Conservation (phyloP, 1,140 invertebrate species). For the Eumeta japonica region DNA sequence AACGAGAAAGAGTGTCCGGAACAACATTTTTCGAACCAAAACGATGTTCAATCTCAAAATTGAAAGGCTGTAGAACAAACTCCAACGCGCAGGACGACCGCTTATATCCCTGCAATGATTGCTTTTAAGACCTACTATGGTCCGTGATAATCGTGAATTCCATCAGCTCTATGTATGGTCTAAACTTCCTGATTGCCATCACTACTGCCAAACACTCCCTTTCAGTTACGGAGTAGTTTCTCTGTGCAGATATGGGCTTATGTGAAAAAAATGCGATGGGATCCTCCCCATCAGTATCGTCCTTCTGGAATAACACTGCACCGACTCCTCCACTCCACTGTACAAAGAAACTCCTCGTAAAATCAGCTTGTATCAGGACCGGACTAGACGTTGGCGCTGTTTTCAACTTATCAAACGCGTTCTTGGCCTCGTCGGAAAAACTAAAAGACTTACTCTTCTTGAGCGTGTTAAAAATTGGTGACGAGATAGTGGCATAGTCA, state of each 20-base stretch:
- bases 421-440: no score
- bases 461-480: no score
- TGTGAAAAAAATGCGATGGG: background rate
- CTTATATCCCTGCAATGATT: no score
- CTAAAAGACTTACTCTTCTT: no score
- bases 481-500: no score
- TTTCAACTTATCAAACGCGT: background rate
- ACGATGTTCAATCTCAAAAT: no score
- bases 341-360: background rate
- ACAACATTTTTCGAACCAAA: no score
- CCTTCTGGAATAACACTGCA: background rate
- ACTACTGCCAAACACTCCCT: background rate
- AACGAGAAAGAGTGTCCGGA: no score
- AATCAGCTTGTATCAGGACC: background rate
- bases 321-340: background rate
- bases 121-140: no score
- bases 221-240: background rate
- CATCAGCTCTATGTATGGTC: background rate
- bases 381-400: background rate
- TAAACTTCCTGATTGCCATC: background rate
- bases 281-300: background rate
- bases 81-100: no score
- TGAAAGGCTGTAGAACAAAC: no score
- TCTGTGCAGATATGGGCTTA: background rate
- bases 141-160: background rate